phyloP scores from a whole-genome alignment of 1,140 invertebrate genomes.

The Whitmania pigra region DNA sequence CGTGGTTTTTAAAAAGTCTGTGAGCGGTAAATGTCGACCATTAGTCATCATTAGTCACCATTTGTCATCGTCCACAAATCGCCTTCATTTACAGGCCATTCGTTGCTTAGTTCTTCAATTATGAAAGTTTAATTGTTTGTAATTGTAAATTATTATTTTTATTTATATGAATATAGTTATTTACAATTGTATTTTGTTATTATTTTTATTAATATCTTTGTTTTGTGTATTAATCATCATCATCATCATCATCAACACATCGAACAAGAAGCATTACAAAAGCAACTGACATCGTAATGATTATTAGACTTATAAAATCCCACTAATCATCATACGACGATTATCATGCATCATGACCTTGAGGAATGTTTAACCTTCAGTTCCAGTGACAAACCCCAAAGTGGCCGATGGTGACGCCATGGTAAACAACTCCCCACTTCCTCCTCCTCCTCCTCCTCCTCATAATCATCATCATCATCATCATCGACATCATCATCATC shows the following conservation, averaged over 20 bases:
- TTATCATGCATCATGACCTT: slow-evolving; percentile 17
- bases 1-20: too few species aligned
- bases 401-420: background rate
- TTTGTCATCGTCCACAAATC: background rate
- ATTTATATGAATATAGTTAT: too few species aligned
- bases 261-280: background rate
- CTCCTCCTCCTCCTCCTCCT: background rate
- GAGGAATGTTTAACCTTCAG: slow-evolving; percentile 6
- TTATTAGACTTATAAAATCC: background rate
- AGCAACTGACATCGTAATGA: background rate
- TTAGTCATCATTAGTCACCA: too few species aligned
- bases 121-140: too few species aligned
- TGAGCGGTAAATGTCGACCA: too few species aligned
- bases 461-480: slow-evolving; percentile 17
- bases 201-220: background rate
- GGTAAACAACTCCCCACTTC: background rate
- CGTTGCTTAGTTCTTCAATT: too few species aligned
- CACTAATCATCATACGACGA: background rate
- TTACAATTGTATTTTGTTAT: too few species aligned
- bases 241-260: background rate
- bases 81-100: background rate
- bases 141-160: too few species aligned
- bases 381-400: too few species aligned
- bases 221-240: background rate
- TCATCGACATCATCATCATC: slow-evolving; percentile 17